Percentiles rank a stretch among this genome's conserved stretches.
Evolutionary conservation across 2,797 vertebrate genomes (phyloP).

Genomic region (Halcyon smyrnensis): DNA sequence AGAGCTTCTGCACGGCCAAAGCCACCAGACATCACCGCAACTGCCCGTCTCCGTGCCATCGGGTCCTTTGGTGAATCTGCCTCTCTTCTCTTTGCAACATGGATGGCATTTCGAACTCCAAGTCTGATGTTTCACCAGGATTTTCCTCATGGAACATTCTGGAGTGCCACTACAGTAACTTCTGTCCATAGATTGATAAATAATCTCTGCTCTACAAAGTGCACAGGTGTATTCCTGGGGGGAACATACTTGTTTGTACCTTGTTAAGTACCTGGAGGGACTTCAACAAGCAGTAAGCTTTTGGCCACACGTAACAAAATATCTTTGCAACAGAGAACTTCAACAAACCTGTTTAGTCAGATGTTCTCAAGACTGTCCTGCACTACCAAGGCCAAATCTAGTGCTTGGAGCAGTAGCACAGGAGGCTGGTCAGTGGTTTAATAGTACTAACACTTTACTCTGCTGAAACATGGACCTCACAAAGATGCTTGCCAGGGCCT

Average conservation of each 20-base stretch:
- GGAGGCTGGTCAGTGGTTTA: not conserved
- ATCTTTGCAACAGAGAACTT: not conserved
- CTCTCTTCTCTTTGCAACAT: not conserved
- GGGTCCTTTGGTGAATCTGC: not conserved
- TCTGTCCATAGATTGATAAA: not conserved
- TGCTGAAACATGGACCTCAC: not conserved
- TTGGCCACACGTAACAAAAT: not conserved
- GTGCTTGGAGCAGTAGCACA: not conserved
- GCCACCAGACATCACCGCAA: not conserved
- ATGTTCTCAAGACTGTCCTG: not conserved
- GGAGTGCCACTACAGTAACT: not conserved
- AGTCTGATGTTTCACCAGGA: not conserved
- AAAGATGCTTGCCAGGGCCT: not conserved
- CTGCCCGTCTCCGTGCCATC: not conserved
- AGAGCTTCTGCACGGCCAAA: not conserved
- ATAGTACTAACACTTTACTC: not conserved
- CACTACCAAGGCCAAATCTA: not conserved
- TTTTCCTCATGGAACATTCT: not conserved
- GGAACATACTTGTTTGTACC: not conserved
- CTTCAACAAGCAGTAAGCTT: not conserved
- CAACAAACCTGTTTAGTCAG: not conserved
- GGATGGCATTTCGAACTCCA: not conserved
- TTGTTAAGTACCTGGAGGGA: not conserved
- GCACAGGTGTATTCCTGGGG: conserved; percentile 3
- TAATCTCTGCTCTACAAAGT: not conserved